A percentile compares a stretch with the other conserved stretches of the same genome.
These are phyloP conservation scores for Forbesichthys papilliferus DNA, from an alignment of 2,113 vertebrate species.

Conservation along the genomic window DNA sequence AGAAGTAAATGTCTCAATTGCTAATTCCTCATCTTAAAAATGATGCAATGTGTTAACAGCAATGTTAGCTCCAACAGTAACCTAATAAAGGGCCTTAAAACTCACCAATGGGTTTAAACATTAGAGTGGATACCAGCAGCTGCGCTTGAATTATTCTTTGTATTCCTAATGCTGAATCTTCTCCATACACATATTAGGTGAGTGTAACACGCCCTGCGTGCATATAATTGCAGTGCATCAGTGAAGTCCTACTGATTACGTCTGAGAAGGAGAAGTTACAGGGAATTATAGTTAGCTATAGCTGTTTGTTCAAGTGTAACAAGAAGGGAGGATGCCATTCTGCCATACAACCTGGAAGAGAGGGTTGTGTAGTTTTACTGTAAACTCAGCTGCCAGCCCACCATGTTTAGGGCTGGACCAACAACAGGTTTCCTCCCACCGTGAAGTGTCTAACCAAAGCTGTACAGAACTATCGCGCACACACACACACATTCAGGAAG, in stretches of 20 bases:
- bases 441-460: conserved; percentile 37
- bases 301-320: neutral
- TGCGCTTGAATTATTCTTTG: neutral
- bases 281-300: neutral
- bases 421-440: conserved; percentile 30
- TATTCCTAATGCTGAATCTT: neutral
- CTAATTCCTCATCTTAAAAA: no score
- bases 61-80: no score
- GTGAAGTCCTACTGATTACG: neutral
- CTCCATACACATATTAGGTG: neutral
- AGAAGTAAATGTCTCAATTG: no score
- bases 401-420: conserved; percentile 41
- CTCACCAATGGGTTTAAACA: neutral
- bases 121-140: neutral
- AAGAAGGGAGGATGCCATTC: neutral
- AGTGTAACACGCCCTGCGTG: neutral
- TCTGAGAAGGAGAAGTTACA: neutral
- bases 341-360: neutral
- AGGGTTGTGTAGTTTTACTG: neutral
- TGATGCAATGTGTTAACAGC: no score
- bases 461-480: conserved; percentile 18
- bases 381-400: conserved; percentile 15
- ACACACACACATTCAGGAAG: conserved; percentile 1
- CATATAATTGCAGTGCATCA: neutral
- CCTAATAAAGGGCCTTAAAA: no score